Conservation (phyloP, 2,797 vertebrate species). For the Macropus fuliginosus region DNA sequence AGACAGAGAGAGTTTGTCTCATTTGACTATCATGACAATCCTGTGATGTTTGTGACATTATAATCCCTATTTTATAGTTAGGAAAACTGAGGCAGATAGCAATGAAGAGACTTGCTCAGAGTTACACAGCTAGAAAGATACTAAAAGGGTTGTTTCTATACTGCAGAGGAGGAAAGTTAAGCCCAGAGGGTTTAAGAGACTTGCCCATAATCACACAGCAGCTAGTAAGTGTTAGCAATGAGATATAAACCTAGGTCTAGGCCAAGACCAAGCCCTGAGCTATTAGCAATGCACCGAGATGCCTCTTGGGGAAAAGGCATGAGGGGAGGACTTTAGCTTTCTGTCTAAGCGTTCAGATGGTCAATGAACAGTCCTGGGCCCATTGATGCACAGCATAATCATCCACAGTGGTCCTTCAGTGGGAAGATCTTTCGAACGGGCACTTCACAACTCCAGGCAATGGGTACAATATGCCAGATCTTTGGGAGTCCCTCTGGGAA, state of each 20-base stretch:
- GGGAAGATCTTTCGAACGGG: no score
- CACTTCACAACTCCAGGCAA: no score
- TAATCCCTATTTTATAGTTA: no score
- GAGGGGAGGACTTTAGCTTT: background rate
- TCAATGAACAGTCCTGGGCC: no score
- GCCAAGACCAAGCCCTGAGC: background rate
- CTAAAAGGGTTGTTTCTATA: background rate
- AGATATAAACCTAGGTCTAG: background rate
- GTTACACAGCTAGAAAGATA: background rate
- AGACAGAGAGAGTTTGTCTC: background rate
- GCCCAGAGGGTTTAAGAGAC: conserved; percentile 4
- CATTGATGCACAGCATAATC: no score
- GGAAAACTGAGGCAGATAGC: no score
- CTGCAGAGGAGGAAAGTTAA: background rate
- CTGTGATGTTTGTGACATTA: no score
- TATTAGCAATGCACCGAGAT: conserved; percentile 10
- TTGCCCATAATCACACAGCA: background rate
- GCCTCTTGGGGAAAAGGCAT: background rate
- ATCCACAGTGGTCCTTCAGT: no score
- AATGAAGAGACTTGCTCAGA: no score
- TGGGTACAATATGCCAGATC: no score
- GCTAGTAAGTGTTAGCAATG: conserved; percentile 1
- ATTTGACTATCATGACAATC: background rate
- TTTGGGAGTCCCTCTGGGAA: no score
- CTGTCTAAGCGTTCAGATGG: no score